These are phyloP conservation scores for Clarias batrachus DNA, from an alignment of 2,113 vertebrate species.

Conservation along the genomic window DNA sequence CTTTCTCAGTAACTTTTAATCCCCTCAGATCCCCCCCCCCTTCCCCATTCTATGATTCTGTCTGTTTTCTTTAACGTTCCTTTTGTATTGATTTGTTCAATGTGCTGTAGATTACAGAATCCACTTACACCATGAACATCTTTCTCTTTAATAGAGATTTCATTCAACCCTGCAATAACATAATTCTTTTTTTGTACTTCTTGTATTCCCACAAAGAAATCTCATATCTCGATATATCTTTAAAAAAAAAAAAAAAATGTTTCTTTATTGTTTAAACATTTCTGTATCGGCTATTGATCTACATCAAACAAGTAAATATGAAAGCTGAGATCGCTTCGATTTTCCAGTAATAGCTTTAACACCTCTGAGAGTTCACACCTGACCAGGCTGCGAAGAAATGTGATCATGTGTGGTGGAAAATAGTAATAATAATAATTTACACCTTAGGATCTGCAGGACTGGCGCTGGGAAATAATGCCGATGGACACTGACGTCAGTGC, in stretches of 20 bases:
- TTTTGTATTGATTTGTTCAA: slow-evolving; percentile 22
- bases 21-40: background rate
- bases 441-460: background rate
- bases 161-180: slow-evolving; percentile 17
- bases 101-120: slow-evolving; percentile 10
- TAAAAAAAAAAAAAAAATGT: background rate
- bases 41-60: background rate
- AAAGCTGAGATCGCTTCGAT: background rate
- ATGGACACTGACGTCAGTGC: background rate
- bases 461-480: background rate
- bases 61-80: background rate
- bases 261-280: background rate
- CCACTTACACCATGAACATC: slow-evolving; percentile 8
- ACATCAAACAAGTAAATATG: background rate
- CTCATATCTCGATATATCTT: background rate
- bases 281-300: background rate
- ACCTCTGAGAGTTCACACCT: background rate
- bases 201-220: background rate
- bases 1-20: background rate
- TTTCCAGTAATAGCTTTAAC: background rate
- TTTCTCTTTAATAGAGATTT: background rate
- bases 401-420: background rate
- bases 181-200: background rate
- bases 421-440: background rate
- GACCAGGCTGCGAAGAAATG: background rate